Conservation (phyloP, 2,113 vertebrate genomes). For the Tauraco erythrolophus region DNA sequence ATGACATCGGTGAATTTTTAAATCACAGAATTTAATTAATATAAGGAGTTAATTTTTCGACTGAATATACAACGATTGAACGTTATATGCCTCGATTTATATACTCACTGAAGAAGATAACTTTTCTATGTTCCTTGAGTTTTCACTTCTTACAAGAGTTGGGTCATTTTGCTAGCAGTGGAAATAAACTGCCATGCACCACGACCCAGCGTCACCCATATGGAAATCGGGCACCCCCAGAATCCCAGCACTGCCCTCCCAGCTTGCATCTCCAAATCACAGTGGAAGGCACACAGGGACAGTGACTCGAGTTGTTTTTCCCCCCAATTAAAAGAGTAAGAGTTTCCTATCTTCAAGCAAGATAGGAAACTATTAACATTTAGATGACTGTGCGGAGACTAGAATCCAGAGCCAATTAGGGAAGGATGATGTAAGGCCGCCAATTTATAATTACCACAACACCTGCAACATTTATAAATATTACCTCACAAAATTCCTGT, state of each 20-base stretch:
- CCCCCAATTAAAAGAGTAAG: not conserved
- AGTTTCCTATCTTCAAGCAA: conserved; percentile 31
- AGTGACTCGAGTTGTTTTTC: not conserved
- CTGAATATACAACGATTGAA: not conserved
- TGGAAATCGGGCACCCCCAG: fast-evolving
- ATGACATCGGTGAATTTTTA: not conserved
- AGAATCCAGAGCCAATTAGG: conserved; percentile 54
- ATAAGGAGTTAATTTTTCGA: not conserved
- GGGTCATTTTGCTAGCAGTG: not conserved
- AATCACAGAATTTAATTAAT: not conserved
- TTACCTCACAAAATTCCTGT: conserved; percentile 71
- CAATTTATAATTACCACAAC: conserved; percentile 49
- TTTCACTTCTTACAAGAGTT: not conserved
- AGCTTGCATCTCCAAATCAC: not conserved
- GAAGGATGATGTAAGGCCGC: conserved; percentile 17
- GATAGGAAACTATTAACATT: conserved; percentile 26
- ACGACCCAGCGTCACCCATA: fast-evolving
- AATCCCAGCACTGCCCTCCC: not conserved
- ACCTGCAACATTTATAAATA: conserved; percentile 61
- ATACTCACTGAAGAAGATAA: not conserved
- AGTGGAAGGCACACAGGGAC: not conserved
- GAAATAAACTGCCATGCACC: not conserved
- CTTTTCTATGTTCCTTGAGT: not conserved
- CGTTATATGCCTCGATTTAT: not conserved
- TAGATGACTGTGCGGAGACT: not conserved